Evolutionary conservation across 2,888 invertebrate genomes (phyloP).

Genomic region (Stenolophus ochropezus): DNA sequence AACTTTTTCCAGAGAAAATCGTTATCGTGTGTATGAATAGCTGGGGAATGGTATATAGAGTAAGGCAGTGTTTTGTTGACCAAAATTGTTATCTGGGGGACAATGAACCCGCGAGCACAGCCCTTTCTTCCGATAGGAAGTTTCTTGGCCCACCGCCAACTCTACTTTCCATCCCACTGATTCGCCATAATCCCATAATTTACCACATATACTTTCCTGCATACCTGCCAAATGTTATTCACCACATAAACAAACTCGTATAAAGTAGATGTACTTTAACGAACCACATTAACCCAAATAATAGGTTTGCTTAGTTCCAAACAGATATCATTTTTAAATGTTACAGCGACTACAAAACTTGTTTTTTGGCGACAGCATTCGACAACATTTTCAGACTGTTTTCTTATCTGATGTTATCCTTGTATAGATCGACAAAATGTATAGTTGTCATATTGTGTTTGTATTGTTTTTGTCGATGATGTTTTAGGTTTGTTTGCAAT

Average conservation of each 20-base stretch:
- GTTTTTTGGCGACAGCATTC: too few relatives aligned
- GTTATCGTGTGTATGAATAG: background rate
- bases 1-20: background rate
- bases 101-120: background rate
- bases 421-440: too few relatives aligned
- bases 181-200: constrained; percentile 9
- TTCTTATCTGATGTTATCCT: too few relatives aligned
- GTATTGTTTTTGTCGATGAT: too few relatives aligned
- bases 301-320: too few relatives aligned
- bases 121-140: constrained; percentile 31
- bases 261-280: too few relatives aligned
- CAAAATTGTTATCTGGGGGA: constrained; percentile 28
- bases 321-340: too few relatives aligned
- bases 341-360: too few relatives aligned
- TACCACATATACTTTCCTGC: background rate
- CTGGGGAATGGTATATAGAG: background rate
- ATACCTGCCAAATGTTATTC: background rate
- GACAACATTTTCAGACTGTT: too few relatives aligned
- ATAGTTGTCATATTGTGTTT: too few relatives aligned
- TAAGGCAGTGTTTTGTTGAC: constrained; percentile 22
- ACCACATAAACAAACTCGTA: background rate
- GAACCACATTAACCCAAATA: too few relatives aligned
- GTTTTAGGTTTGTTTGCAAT: too few relatives aligned
- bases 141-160: background rate
- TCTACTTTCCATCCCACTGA: constrained; percentile 6